phyloP scores from a whole-genome alignment of 1,140 invertebrate species.

The Gryllus bimaculatus region DNA sequence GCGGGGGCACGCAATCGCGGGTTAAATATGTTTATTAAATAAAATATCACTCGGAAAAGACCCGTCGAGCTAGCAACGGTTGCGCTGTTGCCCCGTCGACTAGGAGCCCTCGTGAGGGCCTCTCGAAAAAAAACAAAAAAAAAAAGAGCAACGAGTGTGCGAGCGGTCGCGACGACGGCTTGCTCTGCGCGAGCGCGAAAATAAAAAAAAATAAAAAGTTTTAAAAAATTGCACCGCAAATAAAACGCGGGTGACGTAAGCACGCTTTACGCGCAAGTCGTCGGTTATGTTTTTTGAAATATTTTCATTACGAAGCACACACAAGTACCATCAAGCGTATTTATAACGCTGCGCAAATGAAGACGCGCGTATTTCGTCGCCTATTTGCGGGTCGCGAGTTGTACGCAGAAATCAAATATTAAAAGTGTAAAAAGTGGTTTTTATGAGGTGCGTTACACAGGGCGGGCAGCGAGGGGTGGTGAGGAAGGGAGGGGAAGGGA shows the following conservation, averaged over 20 bases:
- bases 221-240: neutral
- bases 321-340: neutral
- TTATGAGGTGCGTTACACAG: neutral
- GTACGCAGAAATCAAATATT: neutral
- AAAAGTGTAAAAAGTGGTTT: neutral
- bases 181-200: neutral
- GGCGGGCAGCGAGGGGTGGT: neutral
- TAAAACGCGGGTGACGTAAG: neutral
- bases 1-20: neutral
- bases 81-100: too few species aligned
- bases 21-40: slow-evolving; percentile 6
- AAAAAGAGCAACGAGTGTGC: too few species aligned
- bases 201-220: neutral
- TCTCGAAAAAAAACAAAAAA: too few species aligned
- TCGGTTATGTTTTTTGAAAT: neutral
- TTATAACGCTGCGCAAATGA: neutral
- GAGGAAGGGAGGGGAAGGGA: neutral
- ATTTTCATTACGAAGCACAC: neutral
- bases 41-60: neutral
- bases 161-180: too few species aligned
- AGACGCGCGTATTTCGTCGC: neutral
- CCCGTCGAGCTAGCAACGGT: neutral
- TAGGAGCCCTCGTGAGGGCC: too few species aligned
- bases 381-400: neutral
- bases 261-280: neutral